Percentiles rank a stretch among this genome's conserved stretches.
Evolutionary conservation across 2,797 vertebrate genomes (phyloP).

Genomic region (Onychomys arenicola): DNA sequence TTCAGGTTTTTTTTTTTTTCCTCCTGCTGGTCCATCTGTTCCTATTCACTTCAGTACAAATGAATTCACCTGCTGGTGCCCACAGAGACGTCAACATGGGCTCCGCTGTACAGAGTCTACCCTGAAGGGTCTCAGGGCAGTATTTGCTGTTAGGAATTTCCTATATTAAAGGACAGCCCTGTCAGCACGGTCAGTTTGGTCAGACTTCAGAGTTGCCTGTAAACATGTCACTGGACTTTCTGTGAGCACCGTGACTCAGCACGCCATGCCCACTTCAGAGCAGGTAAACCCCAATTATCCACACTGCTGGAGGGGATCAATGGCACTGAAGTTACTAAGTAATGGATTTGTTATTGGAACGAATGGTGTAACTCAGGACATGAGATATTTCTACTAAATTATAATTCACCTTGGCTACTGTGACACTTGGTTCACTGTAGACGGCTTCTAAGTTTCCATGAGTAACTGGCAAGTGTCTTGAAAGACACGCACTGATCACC

Average conservation of each 20-base stretch:
- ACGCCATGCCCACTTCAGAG: not conserved
- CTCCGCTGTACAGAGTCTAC: not conserved
- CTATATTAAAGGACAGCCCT: not conserved
- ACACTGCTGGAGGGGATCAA: not conserved
- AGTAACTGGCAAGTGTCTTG: not conserved
- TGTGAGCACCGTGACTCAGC: not conserved
- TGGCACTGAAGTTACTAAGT: not conserved
- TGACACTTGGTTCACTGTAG: not conserved
- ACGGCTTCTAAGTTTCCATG: not conserved
- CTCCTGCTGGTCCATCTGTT: not conserved
- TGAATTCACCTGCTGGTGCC: not conserved
- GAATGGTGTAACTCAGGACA: not conserved
- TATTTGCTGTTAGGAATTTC: not conserved
- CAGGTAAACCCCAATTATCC: not conserved
- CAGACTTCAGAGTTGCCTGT: not conserved
- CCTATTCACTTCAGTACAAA: not conserved
- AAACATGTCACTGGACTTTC: not conserved
- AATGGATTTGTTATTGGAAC: not conserved
- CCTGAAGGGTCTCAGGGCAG: not conserved
- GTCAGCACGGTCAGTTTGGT: not conserved
- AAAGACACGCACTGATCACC: not conserved
- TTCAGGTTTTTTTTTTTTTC: not conserved
- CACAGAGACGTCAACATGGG: not conserved
- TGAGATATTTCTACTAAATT: not conserved
- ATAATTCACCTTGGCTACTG: not conserved